These are phyloP conservation scores for Tipula vernalis DNA, from an alignment of 2,888 invertebrate genomes.

Conservation along the genomic window DNA sequence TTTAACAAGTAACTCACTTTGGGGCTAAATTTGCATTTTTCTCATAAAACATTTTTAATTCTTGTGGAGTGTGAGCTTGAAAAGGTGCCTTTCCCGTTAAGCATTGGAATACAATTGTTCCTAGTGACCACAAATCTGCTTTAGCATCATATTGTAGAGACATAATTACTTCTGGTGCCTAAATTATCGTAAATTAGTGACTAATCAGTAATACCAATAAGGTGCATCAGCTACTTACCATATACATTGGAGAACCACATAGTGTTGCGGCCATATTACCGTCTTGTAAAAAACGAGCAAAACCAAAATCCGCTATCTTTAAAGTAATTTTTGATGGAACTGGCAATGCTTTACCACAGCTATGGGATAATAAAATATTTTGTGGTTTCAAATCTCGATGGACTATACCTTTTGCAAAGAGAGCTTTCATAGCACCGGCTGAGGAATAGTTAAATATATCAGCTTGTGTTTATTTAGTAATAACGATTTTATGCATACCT, in stretches of 20 bases:
- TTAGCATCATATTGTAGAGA: slow-evolving; percentile 96
- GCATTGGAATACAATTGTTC: slow-evolving; percentile 97
- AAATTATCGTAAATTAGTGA: background rate
- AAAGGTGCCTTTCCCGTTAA: slow-evolving; percentile 98
- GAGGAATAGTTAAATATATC: slow-evolving; percentile 17
- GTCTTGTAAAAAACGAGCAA: slow-evolving; percentile 94
- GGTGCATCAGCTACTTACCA: slow-evolving; percentile 49
- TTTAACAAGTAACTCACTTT: slow-evolving; percentile 49
- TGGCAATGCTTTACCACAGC: slow-evolving; percentile 37
- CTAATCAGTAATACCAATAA: background rate
- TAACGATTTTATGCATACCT: slow-evolving; percentile 39
- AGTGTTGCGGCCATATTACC: slow-evolving; percentile 99
- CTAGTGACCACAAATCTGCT: slow-evolving; percentile 98
- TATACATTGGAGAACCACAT: slow-evolving; percentile 99
- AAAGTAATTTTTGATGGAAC: slow-evolving; percentile 73
- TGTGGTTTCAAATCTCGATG: slow-evolving; percentile 99
- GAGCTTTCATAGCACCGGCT: slow-evolving; percentile 95
- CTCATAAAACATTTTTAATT: slow-evolving; percentile 93
- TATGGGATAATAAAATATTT: slow-evolving; percentile 90
- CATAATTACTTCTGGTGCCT: slow-evolving; percentile 99
- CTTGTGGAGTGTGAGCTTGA: slow-evolving; percentile 94
- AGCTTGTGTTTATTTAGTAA: background rate
- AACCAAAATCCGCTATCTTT: slow-evolving; percentile 99
- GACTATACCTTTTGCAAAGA: slow-evolving; percentile 95
- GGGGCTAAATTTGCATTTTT: slow-evolving; percentile 83